Conservation (phyloP, 2,888 invertebrate genomes). For the Plagiodera versicolora region DNA sequence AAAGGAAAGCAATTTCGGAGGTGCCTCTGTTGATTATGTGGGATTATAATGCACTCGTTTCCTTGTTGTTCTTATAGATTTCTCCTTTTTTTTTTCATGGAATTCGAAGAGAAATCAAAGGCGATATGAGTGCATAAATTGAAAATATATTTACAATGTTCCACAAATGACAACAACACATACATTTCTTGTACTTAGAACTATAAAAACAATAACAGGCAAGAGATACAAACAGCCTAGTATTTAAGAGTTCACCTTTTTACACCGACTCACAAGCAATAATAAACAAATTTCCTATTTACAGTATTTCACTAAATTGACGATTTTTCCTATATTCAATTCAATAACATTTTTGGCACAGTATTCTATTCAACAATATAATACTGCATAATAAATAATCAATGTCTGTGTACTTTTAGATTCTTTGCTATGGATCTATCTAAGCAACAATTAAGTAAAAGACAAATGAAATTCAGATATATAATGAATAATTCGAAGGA, state of each 20-base stretch:
- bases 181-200: constrained; percentile 55
- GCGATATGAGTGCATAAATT: constrained; percentile 42
- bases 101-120: constrained; percentile 6
- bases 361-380: constrained; percentile 48
- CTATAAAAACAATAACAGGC: constrained; percentile 57
- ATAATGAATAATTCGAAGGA: constrained; percentile 12
- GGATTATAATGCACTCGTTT: no score
- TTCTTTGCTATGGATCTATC: neutral
- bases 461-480: constrained; percentile 6
- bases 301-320: constrained; percentile 36
- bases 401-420: neutral
- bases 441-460: neutral
- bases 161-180: constrained; percentile 55
- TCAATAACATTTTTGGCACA: constrained; percentile 47
- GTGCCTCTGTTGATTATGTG: no score
- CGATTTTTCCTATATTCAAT: constrained; percentile 14
- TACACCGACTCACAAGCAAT: constrained; percentile 48
- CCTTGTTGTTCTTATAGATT: no score
- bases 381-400: constrained; percentile 38
- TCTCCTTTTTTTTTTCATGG: no score
- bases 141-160: constrained; percentile 56
- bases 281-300: constrained; percentile 43
- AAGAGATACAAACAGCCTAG: constrained; percentile 56
- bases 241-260: constrained; percentile 41
- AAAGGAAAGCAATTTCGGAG: no score